These are phyloP conservation scores for Thymelicus lineola DNA, from an alignment of 2,888 invertebrate genomes.

Conservation along the genomic window DNA sequence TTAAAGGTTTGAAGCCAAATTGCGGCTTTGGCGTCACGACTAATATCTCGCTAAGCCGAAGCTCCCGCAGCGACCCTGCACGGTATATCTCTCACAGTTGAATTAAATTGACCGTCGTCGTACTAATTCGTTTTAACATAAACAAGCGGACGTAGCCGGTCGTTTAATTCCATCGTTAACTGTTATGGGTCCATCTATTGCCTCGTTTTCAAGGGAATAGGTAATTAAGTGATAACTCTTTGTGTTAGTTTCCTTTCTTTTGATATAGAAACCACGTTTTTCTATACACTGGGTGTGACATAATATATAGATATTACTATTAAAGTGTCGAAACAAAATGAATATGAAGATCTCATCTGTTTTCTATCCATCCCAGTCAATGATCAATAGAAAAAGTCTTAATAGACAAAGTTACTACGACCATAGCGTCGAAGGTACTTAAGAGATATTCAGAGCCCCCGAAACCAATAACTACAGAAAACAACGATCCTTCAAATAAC, in stretches of 20 bases:
- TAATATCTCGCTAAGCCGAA: background rate
- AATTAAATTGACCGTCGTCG: conserved; percentile 21
- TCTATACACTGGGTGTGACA: too few relatives aligned
- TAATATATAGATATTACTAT: too few relatives aligned
- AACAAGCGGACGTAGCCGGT: conserved; percentile 23
- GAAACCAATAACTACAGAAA: background rate
- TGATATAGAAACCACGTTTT: background rate
- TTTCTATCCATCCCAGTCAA: too few relatives aligned
- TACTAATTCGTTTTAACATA: conserved; percentile 26
- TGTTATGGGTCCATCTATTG: conserved; percentile 10
- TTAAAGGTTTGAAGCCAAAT: background rate
- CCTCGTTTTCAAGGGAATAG: background rate
- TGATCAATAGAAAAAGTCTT: too few relatives aligned
- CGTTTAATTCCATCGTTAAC: conserved; percentile 28
- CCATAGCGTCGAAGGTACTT: too few relatives aligned
- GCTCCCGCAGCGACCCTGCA: background rate
- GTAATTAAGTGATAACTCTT: conserved; percentile 6
- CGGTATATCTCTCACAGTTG: conserved; percentile 3
- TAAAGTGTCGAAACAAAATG: too few relatives aligned
- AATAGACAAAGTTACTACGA: too few relatives aligned
- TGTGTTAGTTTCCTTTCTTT: background rate
- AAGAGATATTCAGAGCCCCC: background rate
- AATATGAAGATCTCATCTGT: too few relatives aligned
- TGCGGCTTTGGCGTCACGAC: background rate
- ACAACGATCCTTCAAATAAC: background rate